Evolutionary conservation across 2,888 invertebrate genomes (phyloP).

Genomic region (Altica lythri): DNA sequence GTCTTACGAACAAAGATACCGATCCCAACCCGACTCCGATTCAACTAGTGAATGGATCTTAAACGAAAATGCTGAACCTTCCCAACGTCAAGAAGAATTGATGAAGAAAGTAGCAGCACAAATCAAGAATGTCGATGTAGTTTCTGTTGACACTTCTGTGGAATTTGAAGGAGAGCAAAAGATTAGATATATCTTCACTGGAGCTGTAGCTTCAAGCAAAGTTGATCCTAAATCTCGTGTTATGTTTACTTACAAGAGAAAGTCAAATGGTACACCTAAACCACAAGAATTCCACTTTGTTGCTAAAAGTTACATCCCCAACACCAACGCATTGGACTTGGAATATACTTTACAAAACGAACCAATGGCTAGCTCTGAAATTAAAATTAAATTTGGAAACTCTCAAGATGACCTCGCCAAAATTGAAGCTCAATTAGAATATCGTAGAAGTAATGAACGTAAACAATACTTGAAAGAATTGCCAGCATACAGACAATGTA

Average conservation of each 20-base stretch:
- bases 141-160: conserved; percentile 62
- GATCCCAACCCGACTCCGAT: conserved; percentile 24
- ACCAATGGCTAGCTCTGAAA: conserved; percentile 58
- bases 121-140: conserved; percentile 60
- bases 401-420: conserved; percentile 49
- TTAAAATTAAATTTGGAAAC: conserved; percentile 62
- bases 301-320: conserved; percentile 59
- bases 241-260: conserved; percentile 59
- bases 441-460: conserved; percentile 60
- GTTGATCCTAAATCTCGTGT: conserved; percentile 63
- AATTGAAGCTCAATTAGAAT: conserved; percentile 50
- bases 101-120: conserved; percentile 62
- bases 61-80: conserved; percentile 55
- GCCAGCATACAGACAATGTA: conserved; percentile 59
- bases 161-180: conserved; percentile 62
- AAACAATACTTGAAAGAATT: conserved; percentile 59
- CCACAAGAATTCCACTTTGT: conserved; percentile 60
- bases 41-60: conserved; percentile 39
- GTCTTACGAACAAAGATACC: conserved; percentile 39
- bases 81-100: conserved; percentile 58
- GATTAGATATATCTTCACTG: conserved; percentile 61
- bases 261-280: conserved; percentile 48
- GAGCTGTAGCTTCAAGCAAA: conserved; percentile 62
- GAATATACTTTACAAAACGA: conserved; percentile 62
- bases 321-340: conserved; percentile 61